A percentile compares a stretch with the other conserved stretches of the same genome.
These are phyloP conservation scores for Sarcoramphus papa DNA, from an alignment of 2,797 vertebrate species.

Conservation along the genomic window DNA sequence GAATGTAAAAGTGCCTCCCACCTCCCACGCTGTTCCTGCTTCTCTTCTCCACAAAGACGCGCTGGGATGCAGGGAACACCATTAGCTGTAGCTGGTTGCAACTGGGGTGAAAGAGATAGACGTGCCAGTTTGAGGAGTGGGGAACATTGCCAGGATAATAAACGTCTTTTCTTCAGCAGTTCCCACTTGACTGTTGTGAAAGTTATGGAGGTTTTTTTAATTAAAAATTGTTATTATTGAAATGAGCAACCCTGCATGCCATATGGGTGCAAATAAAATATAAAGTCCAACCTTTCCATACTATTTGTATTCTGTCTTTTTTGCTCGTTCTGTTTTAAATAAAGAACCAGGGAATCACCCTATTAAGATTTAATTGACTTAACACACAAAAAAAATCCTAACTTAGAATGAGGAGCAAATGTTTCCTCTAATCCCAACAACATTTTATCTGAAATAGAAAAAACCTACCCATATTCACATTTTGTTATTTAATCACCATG, in stretches of 20 bases:
- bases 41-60: accelerated
- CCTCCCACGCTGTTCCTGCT: not conserved
- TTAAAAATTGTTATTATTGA: not conserved
- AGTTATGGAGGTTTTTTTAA: not conserved
- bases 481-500: not conserved
- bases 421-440: not conserved
- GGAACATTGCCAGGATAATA: constrained; percentile 10
- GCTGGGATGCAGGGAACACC: not conserved
- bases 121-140: not conserved
- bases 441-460: not conserved
- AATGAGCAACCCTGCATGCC: not conserved
- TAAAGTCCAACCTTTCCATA: not conserved
- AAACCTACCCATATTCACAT: not conserved
- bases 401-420: not conserved
- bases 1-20: not conserved
- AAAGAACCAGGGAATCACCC: not conserved
- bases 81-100: not conserved
- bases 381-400: not conserved
- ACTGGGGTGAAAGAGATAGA: not conserved
- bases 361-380: constrained; percentile 13
- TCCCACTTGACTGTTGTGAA: not conserved
- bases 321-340: not conserved
- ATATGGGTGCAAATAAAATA: not conserved
- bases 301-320: not conserved
- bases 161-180: not conserved